A percentile compares a stretch with the other conserved stretches of the same genome.
Evolutionary conservation across 2,888 invertebrate species (phyloP).

Genomic region (Athripsodes cinereus): DNA sequence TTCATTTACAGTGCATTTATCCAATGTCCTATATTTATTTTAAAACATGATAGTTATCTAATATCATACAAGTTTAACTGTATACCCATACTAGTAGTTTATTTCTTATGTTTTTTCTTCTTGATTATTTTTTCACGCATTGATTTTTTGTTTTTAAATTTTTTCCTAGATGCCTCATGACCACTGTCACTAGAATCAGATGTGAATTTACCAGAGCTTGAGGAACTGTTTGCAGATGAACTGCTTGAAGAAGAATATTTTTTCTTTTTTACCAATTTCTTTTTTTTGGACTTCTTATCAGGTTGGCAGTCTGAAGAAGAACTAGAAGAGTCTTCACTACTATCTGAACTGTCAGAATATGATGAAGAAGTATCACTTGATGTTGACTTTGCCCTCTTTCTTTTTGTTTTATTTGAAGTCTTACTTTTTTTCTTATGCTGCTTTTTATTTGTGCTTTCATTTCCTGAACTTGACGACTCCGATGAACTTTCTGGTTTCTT

Average conservation of each 20-base stretch:
- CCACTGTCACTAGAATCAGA: conserved; percentile 26
- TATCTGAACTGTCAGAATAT: conserved; percentile 33
- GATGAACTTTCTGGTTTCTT: conserved; percentile 38
- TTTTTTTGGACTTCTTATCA: conserved; percentile 36
- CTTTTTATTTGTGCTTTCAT: conserved; percentile 29
- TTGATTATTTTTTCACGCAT: conserved; percentile 19
- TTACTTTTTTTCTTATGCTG: conserved; percentile 26
- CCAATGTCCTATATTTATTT: too few relatives aligned
- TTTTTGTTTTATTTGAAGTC: conserved; percentile 33
- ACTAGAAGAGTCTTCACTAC: conserved; percentile 23
- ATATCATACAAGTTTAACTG: too few relatives aligned
- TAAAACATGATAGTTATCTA: too few relatives aligned
- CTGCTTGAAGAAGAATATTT: conserved; percentile 33
- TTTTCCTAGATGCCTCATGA: conserved; percentile 24
- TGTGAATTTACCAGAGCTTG: conserved; percentile 29
- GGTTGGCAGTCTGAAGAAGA: conserved; percentile 31
- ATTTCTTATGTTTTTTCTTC: conserved; percentile 15
- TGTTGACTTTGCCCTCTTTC: conserved; percentile 39
- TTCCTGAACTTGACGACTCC: conserved; percentile 31
- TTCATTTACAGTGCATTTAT: too few relatives aligned
- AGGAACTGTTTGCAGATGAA: conserved; percentile 35
- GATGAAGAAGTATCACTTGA: conserved; percentile 32
- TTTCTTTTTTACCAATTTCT: conserved; percentile 37
- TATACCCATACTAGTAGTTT: too few relatives aligned
- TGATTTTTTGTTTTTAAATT: conserved; percentile 26